phyloP scores from a whole-genome alignment of 2,888 invertebrate genomes.

The Mantis religiosa region DNA sequence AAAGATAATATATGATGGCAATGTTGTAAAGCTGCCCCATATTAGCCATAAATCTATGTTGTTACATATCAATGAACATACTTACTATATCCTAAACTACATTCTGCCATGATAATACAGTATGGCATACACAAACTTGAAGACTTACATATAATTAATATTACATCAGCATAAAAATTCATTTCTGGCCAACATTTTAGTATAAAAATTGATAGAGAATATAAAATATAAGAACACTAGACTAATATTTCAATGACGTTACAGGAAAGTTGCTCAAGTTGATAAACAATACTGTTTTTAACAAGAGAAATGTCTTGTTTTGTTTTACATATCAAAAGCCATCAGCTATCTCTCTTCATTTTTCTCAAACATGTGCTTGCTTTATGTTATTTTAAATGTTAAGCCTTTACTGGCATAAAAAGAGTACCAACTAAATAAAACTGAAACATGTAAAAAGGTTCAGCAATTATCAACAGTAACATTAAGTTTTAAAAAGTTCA shows the following conservation, averaged over 20 bases:
- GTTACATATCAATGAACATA: neutral
- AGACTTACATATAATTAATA: neutral
- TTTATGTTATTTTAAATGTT: neutral
- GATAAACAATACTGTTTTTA: neutral
- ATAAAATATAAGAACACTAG: neutral
- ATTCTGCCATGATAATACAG: neutral
- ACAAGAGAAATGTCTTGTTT: neutral
- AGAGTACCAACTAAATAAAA: neutral
- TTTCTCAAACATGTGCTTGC: neutral
- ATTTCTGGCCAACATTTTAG: neutral
- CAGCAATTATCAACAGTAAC: neutral
- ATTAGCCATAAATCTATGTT: neutral
- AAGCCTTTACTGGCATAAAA: neutral
- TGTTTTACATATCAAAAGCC: neutral
- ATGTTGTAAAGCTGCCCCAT: neutral
- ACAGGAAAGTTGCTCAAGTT: neutral
- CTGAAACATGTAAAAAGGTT: neutral
- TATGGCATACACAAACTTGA: neutral
- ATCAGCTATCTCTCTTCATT: neutral
- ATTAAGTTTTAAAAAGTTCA: neutral
- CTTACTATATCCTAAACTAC: neutral
- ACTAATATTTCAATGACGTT: neutral
- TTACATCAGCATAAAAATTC: neutral
- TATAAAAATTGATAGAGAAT: neutral
- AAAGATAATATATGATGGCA: neutral